A percentile compares a stretch with the other conserved stretches of the same genome.
Evolutionary conservation across 1,140 invertebrate species (phyloP).

Genomic region (Scaptomyza hsui): DNA sequence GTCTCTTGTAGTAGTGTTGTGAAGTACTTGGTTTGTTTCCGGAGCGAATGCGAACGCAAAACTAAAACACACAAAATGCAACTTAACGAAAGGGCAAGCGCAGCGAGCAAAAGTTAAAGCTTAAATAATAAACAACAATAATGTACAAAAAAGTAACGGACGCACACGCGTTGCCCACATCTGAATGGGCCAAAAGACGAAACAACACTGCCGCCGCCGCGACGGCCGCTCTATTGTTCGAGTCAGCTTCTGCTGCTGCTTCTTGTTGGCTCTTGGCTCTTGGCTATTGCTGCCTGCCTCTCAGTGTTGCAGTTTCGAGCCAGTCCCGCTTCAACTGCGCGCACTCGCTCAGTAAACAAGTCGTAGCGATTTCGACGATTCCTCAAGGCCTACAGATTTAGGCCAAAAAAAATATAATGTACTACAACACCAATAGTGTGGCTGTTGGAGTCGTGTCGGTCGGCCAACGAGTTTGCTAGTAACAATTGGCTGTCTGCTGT

Average conservation of each 20-base stretch:
- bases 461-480: conserved; percentile 43
- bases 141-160: conserved; percentile 74
- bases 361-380: conserved; percentile 80
- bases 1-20: conserved; percentile 26
- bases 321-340: conserved; percentile 53
- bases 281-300: conserved; percentile 13
- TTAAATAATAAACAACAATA: conserved; percentile 80
- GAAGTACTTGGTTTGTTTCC: conserved; percentile 32
- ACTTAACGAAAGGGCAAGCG: conserved; percentile 72
- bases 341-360: conserved; percentile 75
- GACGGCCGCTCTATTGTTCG: conserved; percentile 55
- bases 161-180: conserved; percentile 78
- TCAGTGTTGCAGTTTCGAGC: conserved; percentile 44
- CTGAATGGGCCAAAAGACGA: conserved; percentile 78
- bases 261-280: too few species aligned
- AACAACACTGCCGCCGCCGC: conserved; percentile 68
- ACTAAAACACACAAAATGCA: conserved; percentile 39
- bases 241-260: conserved; percentile 16
- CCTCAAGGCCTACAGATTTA: conserved; percentile 81
- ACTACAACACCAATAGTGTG: conserved; percentile 65
- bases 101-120: conserved; percentile 72
- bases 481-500: conserved; percentile 40
- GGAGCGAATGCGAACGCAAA: conserved; percentile 55
- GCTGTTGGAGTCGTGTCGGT: conserved; percentile 28
- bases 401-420: conserved; percentile 68